Percentiles rank a stretch among this genome's conserved stretches.
phyloP scores from a whole-genome alignment of 2,797 vertebrate genomes.

The Cirrhinus molitorella region DNA sequence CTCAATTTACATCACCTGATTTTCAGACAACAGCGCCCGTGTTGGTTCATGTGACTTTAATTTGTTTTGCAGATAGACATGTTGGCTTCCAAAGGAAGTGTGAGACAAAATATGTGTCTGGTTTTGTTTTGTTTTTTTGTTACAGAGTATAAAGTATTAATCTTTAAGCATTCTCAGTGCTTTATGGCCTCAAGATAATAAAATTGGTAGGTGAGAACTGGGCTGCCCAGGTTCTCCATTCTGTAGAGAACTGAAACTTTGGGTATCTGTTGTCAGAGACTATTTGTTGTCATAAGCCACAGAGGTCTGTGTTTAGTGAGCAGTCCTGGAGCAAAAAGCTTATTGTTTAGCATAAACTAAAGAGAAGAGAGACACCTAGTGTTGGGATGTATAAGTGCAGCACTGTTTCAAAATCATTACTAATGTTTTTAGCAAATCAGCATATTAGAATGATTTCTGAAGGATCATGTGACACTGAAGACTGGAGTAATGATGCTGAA shows the following conservation, averaged over 20 bases:
- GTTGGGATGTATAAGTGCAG: conserved; percentile 47
- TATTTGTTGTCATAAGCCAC: background rate
- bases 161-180: background rate
- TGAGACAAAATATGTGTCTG: background rate
- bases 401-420: background rate
- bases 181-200: background rate
- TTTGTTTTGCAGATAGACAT: conserved; percentile 11
- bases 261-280: background rate
- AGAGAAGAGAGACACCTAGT: conserved; percentile 61
- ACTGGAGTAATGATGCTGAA: too few relatives aligned
- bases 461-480: too few relatives aligned
- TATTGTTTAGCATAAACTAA: background rate
- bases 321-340: background rate
- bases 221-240: background rate
- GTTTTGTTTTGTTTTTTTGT: background rate
- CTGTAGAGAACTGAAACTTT: conserved; percentile 20
- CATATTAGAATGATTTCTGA: too few relatives aligned
- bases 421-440: too few relatives aligned
- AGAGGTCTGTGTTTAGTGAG: background rate
- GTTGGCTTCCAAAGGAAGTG: conserved; percentile 17
- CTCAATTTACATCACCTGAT: conserved; percentile 19
- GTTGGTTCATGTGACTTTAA: conserved; percentile 25
- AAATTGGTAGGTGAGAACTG: background rate
- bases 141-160: background rate
- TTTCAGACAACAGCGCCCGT: conserved; percentile 15